Evolutionary conservation across 92 coral and sea anemone genomes (phyloP), one percentile per base, ranked within the genome.

Genomic region (Epizoanthus fatuus): DNA sequence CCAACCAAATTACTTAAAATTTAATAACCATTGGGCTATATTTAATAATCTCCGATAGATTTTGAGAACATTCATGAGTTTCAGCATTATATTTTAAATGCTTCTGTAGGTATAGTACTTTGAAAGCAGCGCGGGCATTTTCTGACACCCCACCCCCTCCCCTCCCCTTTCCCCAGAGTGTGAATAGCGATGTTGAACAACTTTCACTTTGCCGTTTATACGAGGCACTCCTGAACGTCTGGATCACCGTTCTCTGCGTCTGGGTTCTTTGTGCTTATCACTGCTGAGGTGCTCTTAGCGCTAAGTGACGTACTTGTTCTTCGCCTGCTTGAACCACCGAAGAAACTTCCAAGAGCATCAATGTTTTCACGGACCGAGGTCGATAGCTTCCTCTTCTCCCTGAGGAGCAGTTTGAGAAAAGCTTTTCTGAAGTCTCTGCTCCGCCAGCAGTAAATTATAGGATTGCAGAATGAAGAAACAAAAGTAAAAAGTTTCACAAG

Each of bases 381-480:
- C 10, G 93, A 77, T 5, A 90, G 49, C 12, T 56, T 90, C 72
- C 83, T 65, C 20, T 86, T 72, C 72, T 86, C 81, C 45, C 87
- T 80, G 62, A 83, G 11, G 35, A 93, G 49, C 0, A 97, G 88
- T 64, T 89, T 88, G 11, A 80, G 57, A 71, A 97, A 97, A 0
- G 95, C 98, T 15, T 88, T 91, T 59, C 98, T 83, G 57, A 97
- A 97, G 47, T 97, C 97, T 29, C 81, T 91, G 80, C 95, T 97
- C 69, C 98, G 82, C 99, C 99, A 97, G 44, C 98, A 95, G 89
- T 97, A 97, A 57, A 97, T 91, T 45, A 97, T 68, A 8, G 99
- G 99, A 87, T 97, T 97, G 63, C 91, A 86, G 82, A 95, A 93
- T 29, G 98, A 95, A 35, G 96, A 93, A 0, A 93, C 75, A 32